Conservation (phyloP, 2,113 vertebrate genomes). For the Phyllopteryx taeniolatus region DNA sequence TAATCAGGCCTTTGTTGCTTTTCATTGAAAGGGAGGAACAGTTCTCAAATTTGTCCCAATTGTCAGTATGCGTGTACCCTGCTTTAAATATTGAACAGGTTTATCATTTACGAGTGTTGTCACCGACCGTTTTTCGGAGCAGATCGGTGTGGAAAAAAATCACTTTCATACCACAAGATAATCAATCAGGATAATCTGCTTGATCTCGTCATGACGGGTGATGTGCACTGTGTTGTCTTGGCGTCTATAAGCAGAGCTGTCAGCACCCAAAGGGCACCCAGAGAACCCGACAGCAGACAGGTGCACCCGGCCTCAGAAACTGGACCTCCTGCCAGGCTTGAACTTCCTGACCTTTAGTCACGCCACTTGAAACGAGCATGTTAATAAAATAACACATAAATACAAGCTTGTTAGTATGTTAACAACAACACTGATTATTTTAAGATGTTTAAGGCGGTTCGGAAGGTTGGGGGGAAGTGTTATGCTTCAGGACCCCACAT, state of each 20-base stretch:
- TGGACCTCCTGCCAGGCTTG: background rate
- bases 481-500: background rate
- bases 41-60: too few relatives aligned
- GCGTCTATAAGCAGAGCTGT: constrained; percentile 5
- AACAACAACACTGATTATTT: background rate
- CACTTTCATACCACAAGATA: too few relatives aligned
- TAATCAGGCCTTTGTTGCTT: too few relatives aligned
- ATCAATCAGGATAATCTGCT: too few relatives aligned
- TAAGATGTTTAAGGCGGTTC: background rate
- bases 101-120: too few relatives aligned
- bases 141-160: too few relatives aligned
- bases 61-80: too few relatives aligned
- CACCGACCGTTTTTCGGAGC: too few relatives aligned
- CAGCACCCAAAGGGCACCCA: background rate
- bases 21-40: too few relatives aligned
- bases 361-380: background rate
- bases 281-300: background rate
- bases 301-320: background rate
- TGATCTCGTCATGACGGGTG: background rate
- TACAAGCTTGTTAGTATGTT: background rate
- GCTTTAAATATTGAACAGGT: too few relatives aligned
- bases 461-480: background rate
- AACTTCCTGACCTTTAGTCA: constrained; percentile 2
- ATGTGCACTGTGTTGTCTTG: background rate
- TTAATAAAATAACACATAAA: background rate